phyloP scores from a whole-genome alignment of 2,888 invertebrate species.

The Hydraecia micacea region DNA sequence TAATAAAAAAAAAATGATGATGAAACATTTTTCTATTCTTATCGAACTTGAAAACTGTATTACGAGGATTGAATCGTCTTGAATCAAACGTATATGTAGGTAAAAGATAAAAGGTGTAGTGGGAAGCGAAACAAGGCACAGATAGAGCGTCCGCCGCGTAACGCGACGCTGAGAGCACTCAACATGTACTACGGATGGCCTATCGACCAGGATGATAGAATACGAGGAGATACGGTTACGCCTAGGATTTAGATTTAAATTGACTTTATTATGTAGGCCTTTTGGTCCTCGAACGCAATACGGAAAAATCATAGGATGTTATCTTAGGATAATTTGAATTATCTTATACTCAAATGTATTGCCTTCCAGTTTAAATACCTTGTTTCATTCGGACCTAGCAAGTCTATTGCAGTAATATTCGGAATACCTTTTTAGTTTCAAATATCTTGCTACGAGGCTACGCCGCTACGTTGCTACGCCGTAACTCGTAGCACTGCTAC shows the following conservation, averaged over 20 bases:
- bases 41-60: neutral
- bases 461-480: constrained; percentile 51
- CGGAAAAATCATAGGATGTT: neutral
- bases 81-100: neutral
- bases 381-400: neutral
- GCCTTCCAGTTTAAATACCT: neutral
- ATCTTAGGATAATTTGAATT: neutral
- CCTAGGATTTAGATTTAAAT: neutral
- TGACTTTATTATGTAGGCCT: neutral
- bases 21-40: neutral
- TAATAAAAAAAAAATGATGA: neutral
- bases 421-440: constrained; percentile 16
- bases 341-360: neutral
- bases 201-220: neutral
- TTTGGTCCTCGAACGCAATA: neutral
- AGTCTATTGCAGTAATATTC: neutral
- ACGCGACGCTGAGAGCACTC: constrained; percentile 41
- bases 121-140: constrained; percentile 1
- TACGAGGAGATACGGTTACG: neutral
- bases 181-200: constrained; percentile 29
- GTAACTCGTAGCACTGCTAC: constrained; percentile 61
- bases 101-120: neutral
- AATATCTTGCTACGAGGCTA: constrained; percentile 16
- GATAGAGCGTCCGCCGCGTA: constrained; percentile 5
- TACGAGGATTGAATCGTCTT: neutral